Evolutionary conservation across 2,888 invertebrate species (phyloP).

Genomic region (Drosophila conformis): DNA sequence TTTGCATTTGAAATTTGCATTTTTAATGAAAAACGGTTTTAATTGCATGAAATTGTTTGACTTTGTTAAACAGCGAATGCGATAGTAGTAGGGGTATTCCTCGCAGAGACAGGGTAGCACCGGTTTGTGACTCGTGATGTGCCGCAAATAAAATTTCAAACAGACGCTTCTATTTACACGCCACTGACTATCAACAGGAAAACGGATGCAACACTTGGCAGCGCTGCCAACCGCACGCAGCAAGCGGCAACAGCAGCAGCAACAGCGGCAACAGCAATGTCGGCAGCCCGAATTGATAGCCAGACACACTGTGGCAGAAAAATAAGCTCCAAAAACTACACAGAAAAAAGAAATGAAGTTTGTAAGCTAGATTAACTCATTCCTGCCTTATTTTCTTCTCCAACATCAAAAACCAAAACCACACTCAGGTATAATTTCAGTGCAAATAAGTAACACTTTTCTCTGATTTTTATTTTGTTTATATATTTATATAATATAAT

Average conservation of each 20-base stretch:
- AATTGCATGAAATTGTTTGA: constrained; percentile 82
- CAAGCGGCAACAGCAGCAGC: constrained; percentile 27
- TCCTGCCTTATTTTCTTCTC: background rate
- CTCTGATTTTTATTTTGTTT: no score
- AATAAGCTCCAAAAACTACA: constrained; percentile 55
- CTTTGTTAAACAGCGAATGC: constrained; percentile 74
- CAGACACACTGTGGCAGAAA: constrained; percentile 67
- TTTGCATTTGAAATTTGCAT: constrained; percentile 82
- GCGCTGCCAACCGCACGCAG: constrained; percentile 73
- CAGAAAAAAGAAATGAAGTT: background rate
- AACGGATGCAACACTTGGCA: constrained; percentile 80
- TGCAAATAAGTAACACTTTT: background rate
- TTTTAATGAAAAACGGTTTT: constrained; percentile 82
- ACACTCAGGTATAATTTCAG: background rate
- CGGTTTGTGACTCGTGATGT: constrained; percentile 36
- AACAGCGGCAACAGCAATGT: constrained; percentile 8
- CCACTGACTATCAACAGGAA: constrained; percentile 80
- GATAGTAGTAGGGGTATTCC: constrained; percentile 13
- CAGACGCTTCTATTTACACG: constrained; percentile 75
- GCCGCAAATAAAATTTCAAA: constrained; percentile 76
- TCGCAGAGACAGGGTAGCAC: background rate
- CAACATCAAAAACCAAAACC: background rate
- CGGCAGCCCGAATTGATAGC: constrained; percentile 62
- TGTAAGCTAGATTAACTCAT: background rate
- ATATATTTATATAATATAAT: no score